Conservation (phyloP, 2,888 invertebrate genomes). For the Cecidostiba fungosa region DNA sequence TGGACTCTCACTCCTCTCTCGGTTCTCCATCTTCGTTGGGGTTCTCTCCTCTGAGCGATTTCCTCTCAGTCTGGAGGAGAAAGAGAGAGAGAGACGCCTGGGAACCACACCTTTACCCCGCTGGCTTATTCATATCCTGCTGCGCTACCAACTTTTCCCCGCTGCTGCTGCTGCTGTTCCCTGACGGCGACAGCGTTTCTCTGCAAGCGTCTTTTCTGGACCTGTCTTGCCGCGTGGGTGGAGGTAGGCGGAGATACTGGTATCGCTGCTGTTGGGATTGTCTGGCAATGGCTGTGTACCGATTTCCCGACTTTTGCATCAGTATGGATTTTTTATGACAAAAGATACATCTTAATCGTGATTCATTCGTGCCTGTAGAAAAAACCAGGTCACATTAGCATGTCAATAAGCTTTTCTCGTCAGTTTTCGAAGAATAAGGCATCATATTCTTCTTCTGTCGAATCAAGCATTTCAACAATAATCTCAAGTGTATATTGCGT, state of each 20-base stretch:
- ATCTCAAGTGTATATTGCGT: neutral
- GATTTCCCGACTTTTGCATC: neutral
- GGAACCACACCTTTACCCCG: constrained; percentile 78
- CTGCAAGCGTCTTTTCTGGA: constrained; percentile 13
- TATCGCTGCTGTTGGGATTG: constrained; percentile 45
- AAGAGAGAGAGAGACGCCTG: constrained; percentile 77
- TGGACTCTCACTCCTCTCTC: constrained; percentile 69
- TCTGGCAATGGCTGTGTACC: constrained; percentile 55
- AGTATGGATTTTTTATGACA: neutral
- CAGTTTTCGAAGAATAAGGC: no score
- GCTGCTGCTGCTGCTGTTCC: constrained; percentile 38
- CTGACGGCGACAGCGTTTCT: constrained; percentile 15
- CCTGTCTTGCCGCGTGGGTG: neutral
- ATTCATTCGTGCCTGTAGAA: neutral
- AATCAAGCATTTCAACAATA: neutral
- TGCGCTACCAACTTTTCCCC: constrained; percentile 65
- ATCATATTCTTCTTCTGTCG: neutral
- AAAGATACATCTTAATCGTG: neutral
- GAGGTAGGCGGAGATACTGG: constrained; percentile 67
- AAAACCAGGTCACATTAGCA: neutral
- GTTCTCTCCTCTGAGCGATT: constrained; percentile 25
- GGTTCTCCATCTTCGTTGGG: constrained; percentile 72
- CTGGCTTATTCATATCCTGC: constrained; percentile 76
- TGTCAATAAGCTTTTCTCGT: neutral
- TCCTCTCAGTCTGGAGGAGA: constrained; percentile 67